Conservation (phyloP, 2,113 vertebrate species). For the Pungitius pungitius region DNA sequence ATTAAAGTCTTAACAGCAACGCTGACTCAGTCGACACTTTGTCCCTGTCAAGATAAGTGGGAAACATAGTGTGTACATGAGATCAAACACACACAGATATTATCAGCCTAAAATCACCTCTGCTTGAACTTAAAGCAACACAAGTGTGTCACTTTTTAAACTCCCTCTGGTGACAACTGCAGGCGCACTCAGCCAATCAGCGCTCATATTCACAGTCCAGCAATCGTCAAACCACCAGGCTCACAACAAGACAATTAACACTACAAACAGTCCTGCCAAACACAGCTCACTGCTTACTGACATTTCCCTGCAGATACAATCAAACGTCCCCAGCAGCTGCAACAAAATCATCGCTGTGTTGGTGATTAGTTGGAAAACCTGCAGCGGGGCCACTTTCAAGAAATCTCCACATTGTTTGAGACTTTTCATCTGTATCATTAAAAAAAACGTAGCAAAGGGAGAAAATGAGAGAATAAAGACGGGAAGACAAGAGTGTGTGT, state of each 20-base stretch:
- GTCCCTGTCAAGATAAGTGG: constrained; percentile 42
- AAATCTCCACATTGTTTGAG: constrained; percentile 19
- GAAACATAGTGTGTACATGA: constrained; percentile 13
- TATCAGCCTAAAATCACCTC: constrained; percentile 22
- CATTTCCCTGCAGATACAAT: constrained; percentile 18
- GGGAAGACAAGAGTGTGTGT: constrained; percentile 11
- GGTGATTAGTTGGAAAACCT: constrained; percentile 23
- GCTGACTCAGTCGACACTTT: constrained; percentile 46
- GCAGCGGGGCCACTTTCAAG: constrained; percentile 28
- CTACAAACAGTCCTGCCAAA: constrained; percentile 6
- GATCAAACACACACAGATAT: constrained; percentile 10
- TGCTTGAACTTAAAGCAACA: constrained; percentile 35
- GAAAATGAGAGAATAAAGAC: constrained; percentile 19
- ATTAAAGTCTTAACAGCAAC: constrained; percentile 45
- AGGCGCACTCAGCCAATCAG: constrained; percentile 41
- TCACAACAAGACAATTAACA: constrained; percentile 48
- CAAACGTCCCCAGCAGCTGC: constrained; percentile 6
- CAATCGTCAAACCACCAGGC: constrained; percentile 31
- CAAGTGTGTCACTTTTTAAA: constrained; percentile 29
- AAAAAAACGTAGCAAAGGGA: constrained; percentile 28
- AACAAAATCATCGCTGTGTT: constrained; percentile 23
- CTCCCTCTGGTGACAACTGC: constrained; percentile 23
- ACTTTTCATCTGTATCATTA: constrained; percentile 23
- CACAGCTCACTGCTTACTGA: constrained; percentile 11
- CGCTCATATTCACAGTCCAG: constrained; percentile 37